These are phyloP conservation scores for Drosophila longiperda DNA, from an alignment of 2,888 invertebrate species.

Conservation along the genomic window DNA sequence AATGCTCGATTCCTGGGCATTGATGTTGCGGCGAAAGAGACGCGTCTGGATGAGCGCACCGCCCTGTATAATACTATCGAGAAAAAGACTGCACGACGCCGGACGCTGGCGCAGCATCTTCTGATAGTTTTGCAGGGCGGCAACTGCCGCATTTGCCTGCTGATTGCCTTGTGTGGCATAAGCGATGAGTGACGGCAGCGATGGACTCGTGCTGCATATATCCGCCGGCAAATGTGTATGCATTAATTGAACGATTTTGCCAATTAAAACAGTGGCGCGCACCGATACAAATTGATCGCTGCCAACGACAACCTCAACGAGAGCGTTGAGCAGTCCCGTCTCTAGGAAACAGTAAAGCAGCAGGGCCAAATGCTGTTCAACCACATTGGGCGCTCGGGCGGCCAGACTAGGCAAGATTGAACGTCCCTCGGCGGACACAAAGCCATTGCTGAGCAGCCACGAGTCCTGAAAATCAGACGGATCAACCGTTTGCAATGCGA, in stretches of 20 bases:
- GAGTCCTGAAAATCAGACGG: conserved; percentile 92
- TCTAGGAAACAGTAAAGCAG: conserved; percentile 95
- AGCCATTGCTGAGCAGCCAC: conserved; percentile 96
- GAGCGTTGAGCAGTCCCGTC: conserved; percentile 93
- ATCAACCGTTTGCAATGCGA: conserved; percentile 95
- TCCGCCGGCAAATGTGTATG: conserved; percentile 94
- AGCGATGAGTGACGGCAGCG: conserved; percentile 92
- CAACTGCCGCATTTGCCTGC: conserved; percentile 93
- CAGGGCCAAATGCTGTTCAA: conserved; percentile 95
- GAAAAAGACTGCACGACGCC: conserved; percentile 92
- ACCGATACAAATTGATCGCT: conserved; percentile 96
- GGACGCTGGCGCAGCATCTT: conserved; percentile 92
- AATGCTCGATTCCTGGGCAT: conserved; percentile 73
- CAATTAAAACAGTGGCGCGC: conserved; percentile 94
- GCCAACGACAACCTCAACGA: conserved; percentile 95
- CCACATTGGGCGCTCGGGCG: conserved; percentile 93
- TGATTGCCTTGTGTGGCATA: conserved; percentile 92
- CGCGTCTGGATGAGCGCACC: conserved; percentile 84
- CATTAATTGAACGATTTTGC: conserved; percentile 94
- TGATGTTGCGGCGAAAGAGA: conserved; percentile 84
- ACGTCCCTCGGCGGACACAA: conserved; percentile 96
- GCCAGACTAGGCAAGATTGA: conserved; percentile 94
- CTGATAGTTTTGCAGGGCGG: conserved; percentile 91
- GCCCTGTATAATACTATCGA: conserved; percentile 91
- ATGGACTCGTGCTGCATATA: conserved; percentile 92